Percentiles rank a stretch among this genome's conserved stretches.
phyloP scores from a whole-genome alignment of 1,140 invertebrate genomes.

The Aplysia californica region DNA sequence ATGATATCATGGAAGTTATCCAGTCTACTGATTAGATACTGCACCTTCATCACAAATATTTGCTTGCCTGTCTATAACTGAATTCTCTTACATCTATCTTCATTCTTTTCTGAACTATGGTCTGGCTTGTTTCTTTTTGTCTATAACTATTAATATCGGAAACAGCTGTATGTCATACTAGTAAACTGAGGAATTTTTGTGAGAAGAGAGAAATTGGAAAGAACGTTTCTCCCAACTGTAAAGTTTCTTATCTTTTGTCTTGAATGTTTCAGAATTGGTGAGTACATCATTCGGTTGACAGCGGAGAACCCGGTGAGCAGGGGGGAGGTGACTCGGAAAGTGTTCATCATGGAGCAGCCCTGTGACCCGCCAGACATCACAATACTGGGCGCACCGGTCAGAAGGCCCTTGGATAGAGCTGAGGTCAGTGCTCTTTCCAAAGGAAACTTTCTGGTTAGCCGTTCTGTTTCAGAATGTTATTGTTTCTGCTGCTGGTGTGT shows the following conservation, averaged over 20 bases:
- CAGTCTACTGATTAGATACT: too few species aligned
- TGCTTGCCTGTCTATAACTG: too few species aligned
- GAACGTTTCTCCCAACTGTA: not conserved
- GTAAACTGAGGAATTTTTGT: not conserved
- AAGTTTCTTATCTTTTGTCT: not conserved
- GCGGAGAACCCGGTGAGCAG: slow-evolving; percentile 44
- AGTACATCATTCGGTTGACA: slow-evolving; percentile 42
- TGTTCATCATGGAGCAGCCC: slow-evolving; percentile 44
- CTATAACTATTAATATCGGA: not conserved
- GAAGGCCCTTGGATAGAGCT: not conserved
- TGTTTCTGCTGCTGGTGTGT: too few species aligned
- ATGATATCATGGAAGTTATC: not conserved
- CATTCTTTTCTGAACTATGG: not conserved
- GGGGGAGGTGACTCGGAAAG: slow-evolving; percentile 14
- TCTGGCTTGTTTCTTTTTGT: not conserved
- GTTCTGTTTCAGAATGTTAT: not conserved
- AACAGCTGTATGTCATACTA: not conserved
- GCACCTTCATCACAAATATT: too few species aligned
- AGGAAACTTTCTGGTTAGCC: not conserved
- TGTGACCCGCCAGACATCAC: slow-evolving; percentile 46
- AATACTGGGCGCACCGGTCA: slow-evolving; percentile 20
- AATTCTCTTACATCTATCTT: too few species aligned
- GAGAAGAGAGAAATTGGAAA: not conserved
- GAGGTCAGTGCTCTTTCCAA: not conserved
- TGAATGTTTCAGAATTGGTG: slow-evolving; percentile 37